Conservation (phyloP, 2,113 vertebrate species). For the Poeciliopsis retropinna region DNA sequence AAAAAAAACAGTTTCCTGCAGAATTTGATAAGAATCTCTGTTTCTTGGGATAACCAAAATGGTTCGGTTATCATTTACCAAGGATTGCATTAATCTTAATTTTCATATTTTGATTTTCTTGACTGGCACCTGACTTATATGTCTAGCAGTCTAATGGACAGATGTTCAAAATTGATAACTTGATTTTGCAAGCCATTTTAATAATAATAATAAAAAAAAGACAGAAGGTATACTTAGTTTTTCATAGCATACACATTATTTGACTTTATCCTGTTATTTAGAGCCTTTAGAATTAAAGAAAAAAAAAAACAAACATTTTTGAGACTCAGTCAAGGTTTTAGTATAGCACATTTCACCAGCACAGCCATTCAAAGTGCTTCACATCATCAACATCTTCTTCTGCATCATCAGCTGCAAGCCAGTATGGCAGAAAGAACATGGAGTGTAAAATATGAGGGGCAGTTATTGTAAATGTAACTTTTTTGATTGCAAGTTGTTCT, state of each 20-base stretch:
- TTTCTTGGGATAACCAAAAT: no score
- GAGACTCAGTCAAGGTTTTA: no score
- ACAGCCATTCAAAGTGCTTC: no score
- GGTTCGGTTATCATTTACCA: not conserved
- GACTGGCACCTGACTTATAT: not conserved
- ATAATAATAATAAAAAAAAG: no score
- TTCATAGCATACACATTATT: not conserved
- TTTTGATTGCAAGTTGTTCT: not conserved
- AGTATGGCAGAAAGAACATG: no score
- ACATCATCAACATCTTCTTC: not conserved
- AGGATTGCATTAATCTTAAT: not conserved
- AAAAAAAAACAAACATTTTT: not conserved
- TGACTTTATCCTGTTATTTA: not conserved
- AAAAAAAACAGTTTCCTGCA: no score
- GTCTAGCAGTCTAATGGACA: not conserved
- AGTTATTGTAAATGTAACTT: no score
- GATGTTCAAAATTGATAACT: not conserved
- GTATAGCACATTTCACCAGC: no score
- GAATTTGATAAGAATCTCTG: not conserved
- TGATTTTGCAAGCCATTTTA: no score
- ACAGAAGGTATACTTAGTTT: not conserved
- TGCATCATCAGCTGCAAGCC: not conserved
- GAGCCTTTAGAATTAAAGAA: not conserved
- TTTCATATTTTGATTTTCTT: not conserved
- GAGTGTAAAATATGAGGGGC: no score